Percentiles rank a stretch among this genome's conserved stretches.
Evolutionary conservation across 2,888 invertebrate species (phyloP).

Genomic region (Drosophila ezoana): DNA sequence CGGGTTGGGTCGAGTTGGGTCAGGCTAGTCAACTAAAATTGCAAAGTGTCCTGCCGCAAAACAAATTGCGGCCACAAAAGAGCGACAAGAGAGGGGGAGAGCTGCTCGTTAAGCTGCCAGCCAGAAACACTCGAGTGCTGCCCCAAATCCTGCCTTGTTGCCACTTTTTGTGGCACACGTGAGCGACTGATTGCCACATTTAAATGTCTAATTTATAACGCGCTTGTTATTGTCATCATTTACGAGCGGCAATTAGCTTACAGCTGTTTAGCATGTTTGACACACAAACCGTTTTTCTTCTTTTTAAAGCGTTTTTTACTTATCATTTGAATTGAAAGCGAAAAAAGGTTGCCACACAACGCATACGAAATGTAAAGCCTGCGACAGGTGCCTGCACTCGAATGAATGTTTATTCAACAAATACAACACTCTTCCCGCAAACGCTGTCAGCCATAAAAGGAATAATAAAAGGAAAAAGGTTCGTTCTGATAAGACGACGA

Average conservation of each 20-base stretch:
- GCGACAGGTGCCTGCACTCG: constrained; percentile 18
- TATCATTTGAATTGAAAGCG: constrained; percentile 39
- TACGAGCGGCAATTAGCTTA: constrained; percentile 38
- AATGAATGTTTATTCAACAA: constrained; percentile 29
- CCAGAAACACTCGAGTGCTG: constrained; percentile 41
- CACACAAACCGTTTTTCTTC: too few relatives aligned
- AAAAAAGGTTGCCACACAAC: not conserved
- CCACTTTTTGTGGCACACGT: constrained; percentile 16
- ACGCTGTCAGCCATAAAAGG: constrained; percentile 40
- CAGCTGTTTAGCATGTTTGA: constrained; percentile 1
- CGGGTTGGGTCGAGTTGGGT: not conserved
- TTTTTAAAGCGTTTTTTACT: constrained; percentile 39
- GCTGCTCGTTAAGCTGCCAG: constrained; percentile 48
- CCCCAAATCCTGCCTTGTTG: constrained; percentile 30
- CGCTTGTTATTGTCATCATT: constrained; percentile 14
- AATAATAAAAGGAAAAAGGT: constrained; percentile 15
- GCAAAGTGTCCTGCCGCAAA: constrained; percentile 62
- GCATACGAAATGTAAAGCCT: constrained; percentile 19
- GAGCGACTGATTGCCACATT: constrained; percentile 39
- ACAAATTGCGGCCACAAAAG: constrained; percentile 54
- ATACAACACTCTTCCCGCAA: constrained; percentile 8
- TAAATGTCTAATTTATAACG: constrained; percentile 55
- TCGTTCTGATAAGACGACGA: constrained; percentile 39
- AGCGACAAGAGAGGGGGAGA: not conserved
- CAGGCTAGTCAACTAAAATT: constrained; percentile 56